These are phyloP conservation scores for Azemiops feae DNA, from an alignment of 2,113 vertebrate genomes.

Conservation along the genomic window DNA sequence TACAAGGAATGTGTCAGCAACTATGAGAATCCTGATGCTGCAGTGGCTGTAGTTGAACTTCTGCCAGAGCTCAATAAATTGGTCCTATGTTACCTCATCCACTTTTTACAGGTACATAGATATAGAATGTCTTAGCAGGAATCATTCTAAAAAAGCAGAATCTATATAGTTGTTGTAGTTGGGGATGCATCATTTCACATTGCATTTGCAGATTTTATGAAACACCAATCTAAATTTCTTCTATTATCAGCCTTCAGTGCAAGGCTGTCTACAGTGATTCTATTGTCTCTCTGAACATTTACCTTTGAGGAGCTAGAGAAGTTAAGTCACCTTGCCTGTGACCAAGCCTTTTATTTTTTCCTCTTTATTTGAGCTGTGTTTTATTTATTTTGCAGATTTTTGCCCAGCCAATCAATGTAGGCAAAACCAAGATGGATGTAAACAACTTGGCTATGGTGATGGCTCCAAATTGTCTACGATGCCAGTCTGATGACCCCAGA, in stretches of 20 bases:
- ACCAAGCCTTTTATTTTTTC: neutral
- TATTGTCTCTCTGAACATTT: neutral
- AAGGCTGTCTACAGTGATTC: neutral
- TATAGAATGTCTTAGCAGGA: neutral
- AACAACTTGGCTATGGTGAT: slow-evolving; percentile 94
- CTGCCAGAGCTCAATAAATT: slow-evolving; percentile 85
- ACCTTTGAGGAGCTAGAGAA: neutral
- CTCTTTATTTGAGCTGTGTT: slow-evolving; percentile 26
- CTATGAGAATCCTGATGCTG: slow-evolving; percentile 83
- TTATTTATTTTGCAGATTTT: slow-evolving; percentile 75
- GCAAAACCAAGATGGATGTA: slow-evolving; percentile 91
- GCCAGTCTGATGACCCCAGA: slow-evolving; percentile 85
- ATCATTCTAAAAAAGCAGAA: neutral
- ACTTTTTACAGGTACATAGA: slow-evolving; percentile 84
- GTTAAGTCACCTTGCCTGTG: no score
- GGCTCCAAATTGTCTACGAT: slow-evolving; percentile 90
- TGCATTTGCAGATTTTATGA: neutral
- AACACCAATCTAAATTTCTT: neutral
- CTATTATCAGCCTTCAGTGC: neutral
- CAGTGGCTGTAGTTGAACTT: slow-evolving; percentile 83
- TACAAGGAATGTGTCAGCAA: slow-evolving; percentile 85
- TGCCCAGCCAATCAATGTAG: slow-evolving; percentile 85
- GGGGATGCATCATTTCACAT: accelerated
- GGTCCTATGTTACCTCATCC: slow-evolving; percentile 89
- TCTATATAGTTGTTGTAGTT: accelerated